Percentiles rank a stretch among this genome's conserved stretches.
phyloP scores from a whole-genome alignment of 37 sponge, comb jelly and placozoan species.

The Bolinopsis microptera region DNA sequence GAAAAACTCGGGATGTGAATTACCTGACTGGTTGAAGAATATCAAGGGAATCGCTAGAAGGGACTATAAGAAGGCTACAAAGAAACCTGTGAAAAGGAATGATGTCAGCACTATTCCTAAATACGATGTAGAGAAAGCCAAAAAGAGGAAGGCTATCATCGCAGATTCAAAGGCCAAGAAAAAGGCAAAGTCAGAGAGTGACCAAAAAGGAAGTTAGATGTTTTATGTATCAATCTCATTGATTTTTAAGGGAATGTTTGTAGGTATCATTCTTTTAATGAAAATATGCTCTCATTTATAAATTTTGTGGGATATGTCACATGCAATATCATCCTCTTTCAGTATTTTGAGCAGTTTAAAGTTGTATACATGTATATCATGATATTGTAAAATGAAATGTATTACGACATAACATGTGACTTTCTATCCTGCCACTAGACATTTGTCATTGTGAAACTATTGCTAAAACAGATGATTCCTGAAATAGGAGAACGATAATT shows the following conservation, averaged over 20 bases:
- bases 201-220: not conserved
- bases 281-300: too few species aligned
- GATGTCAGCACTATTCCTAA: constrained; percentile 75
- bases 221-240: not conserved
- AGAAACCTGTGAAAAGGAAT: constrained; percentile 72
- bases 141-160: constrained; percentile 68
- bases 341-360: too few species aligned
- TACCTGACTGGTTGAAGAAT: constrained; percentile 92
- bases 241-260: not conserved
- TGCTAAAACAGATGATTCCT: too few species aligned
- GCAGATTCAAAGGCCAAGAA: constrained; percentile 45
- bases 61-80: constrained; percentile 70
- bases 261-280: too few species aligned
- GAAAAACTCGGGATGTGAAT: constrained; percentile 83
- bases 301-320: too few species aligned
- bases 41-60: constrained; percentile 76
- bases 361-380: too few species aligned
- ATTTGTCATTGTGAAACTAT: too few species aligned
- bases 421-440: too few species aligned
- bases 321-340: too few species aligned
- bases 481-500: too few species aligned
- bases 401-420: too few species aligned
- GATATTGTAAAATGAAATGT: too few species aligned
- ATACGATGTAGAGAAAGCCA: constrained; percentile 78
- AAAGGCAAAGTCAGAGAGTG: not conserved